Evolutionary conservation across 2,888 invertebrate species (phyloP), one percentile per base, ranked within the genome.

Genomic region (Drosophila demipolita): DNA sequence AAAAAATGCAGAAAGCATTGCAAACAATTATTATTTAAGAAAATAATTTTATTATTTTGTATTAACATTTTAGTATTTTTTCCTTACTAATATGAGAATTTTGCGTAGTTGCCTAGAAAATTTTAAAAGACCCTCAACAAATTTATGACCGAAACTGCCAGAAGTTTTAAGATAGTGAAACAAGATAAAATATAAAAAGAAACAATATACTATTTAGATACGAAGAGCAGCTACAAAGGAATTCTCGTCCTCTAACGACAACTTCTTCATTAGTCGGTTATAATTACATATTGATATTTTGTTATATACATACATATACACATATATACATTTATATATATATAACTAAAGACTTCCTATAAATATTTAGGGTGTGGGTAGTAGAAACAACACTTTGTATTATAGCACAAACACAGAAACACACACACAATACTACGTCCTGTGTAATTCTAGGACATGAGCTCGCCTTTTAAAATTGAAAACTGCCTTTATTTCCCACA

Each of bases 181-280:
- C 48, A 63, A 26, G 55, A n/a, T 12, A 66, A 52, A 66, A 52
- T 20, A 12, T 36, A 29, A 33, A 69, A 20, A 33, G 69, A 68
- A 69, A 20, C 40, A 61, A 29, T 42, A 61, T 38, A 40, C 23
- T 49, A 49, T 63, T 70, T 72, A 48, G 49, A 58, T 29, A 55
- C 53, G 20, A 49, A 64, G 49, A 55, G 75, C 69, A 68, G 80
- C 90, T 87, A 85, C 82, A 80, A 81, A 87, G 70, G 74, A 87
- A 91, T 91, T 92, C 91, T 91, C 92, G 89, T 91, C 78, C 73
- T 81, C 81, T 87, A 90, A 90, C 88, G 84, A 91, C 92, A 92
- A 91, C 91, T 91, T 92, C 91, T 91, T 89, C 91, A 91, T 91
- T 91, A 91, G 91, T 91, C 91, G 92, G 80, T 68, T 75, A 80